Base-by-base conservation (phyloP, 2,113 vertebrate species). In the Ammodytes marinus region DNA sequence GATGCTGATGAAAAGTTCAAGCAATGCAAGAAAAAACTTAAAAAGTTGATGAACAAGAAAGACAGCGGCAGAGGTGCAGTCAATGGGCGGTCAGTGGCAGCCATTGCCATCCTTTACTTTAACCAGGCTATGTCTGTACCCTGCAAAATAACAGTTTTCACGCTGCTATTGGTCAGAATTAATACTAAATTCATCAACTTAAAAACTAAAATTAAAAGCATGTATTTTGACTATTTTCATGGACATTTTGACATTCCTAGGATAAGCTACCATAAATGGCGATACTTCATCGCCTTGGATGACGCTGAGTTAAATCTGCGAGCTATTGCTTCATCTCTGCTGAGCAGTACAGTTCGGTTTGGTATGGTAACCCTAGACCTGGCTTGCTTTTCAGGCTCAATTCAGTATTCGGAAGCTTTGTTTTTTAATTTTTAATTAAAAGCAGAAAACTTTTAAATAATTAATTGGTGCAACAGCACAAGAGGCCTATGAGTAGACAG, bases 11-110 rank as follows among this genome's bases (percentile, higher is more conserved):
- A 66, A 46, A 65, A 54, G 8, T 8, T 65, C 3, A 10, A 46
- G 27, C 8, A 57, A 47, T 45, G 64, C 63, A 86, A 39, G 37
- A 50, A 35, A 66, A 58, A 83, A 69, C n/a, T n/a, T 57, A 42
- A 53, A 43, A 66, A 79, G 39, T 0, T 55, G 6, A 59, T 49
- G n/a, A 50, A 27, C 0, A 4, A 59, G 15, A 42, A 3, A 6
- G 11, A 66, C 11, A 73, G 4, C 0, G 45, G 54, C 61, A 69
- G 39, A 43, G n/a, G 27, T 37, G 5, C 7, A 67, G 12, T 40
- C 46, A 43, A 4, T 9, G 15, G 4, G n/a, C n/a, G n/a, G 35
- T 11, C 39, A 37, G 40, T 45, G 57, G 40, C 7, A 5, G 13
- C 10, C 8, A 39, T 19, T 13, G 6, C 35, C 57, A 60, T 15